Evolutionary conservation across 1,140 invertebrate genomes (phyloP).

Genomic region (Orchestia grillus): DNA sequence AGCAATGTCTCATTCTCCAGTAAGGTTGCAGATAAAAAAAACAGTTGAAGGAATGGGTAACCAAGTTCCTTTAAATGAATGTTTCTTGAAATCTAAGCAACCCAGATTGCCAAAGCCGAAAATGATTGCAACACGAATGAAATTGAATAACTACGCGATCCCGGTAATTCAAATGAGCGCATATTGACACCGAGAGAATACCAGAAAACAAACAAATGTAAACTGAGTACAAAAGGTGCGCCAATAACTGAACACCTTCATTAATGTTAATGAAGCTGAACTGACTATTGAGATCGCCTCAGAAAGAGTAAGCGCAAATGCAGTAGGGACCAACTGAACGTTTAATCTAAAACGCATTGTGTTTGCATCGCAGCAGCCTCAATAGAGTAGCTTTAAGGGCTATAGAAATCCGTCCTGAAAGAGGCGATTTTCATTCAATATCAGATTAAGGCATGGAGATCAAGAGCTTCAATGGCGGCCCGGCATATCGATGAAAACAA

Average conservation of each 20-base stretch:
- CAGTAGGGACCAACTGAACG: conserved; percentile 16
- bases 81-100: neutral
- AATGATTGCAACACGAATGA: neutral
- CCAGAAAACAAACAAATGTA: neutral
- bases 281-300: neutral
- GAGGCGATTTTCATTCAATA: conserved; percentile 54
- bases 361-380: conserved; percentile 25
- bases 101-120: neutral
- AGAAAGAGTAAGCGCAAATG: conserved; percentile 30
- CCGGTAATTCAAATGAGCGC: neutral
- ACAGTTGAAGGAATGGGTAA: neutral
- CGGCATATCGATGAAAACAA: conserved; percentile 30
- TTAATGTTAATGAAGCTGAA: conserved; percentile 1
- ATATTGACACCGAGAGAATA: neutral
- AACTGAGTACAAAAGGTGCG: neutral
- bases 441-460: conserved; percentile 51
- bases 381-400: conserved; percentile 42
- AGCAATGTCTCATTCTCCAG: neutral
- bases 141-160: neutral
- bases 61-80: neutral
- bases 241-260: neutral
- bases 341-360: conserved; percentile 42
- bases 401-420: conserved; percentile 53
- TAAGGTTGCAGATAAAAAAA: neutral
- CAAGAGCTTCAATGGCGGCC: conserved; percentile 40